Conservation (phyloP, 2,113 vertebrate genomes). For the Pitta sordida region DNA sequence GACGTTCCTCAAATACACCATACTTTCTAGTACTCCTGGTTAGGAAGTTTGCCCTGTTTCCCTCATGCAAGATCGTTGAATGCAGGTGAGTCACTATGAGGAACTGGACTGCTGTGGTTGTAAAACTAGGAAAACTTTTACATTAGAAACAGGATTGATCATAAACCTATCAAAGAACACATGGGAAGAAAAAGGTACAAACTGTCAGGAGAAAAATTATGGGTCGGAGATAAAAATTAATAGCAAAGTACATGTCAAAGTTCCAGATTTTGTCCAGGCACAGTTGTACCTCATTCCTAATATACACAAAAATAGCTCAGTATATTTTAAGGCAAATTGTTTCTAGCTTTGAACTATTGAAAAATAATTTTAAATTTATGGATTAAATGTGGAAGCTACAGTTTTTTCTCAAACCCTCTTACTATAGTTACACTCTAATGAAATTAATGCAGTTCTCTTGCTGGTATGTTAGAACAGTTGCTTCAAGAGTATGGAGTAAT, state of each 20-base stretch:
- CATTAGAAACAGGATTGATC: neutral
- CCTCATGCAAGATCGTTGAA: neutral
- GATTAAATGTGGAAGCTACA: neutral
- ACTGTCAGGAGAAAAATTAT: slow-evolving; percentile 25
- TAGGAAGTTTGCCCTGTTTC: neutral
- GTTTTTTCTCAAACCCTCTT: neutral
- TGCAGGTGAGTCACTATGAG: neutral
- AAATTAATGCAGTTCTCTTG: neutral
- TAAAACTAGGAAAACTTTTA: neutral
- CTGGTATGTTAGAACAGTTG: neutral
- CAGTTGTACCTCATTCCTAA: slow-evolving; percentile 17
- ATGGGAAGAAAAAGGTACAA: neutral
- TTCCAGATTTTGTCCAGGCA: slow-evolving; percentile 4
- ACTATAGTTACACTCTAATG: neutral
- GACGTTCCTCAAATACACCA: neutral
- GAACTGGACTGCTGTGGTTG: neutral
- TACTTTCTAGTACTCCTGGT: neutral
- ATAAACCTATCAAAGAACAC: slow-evolving; percentile 19
- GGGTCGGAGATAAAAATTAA: slow-evolving; percentile 36
- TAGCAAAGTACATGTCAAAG: neutral
- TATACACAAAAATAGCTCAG: slow-evolving; percentile 14
- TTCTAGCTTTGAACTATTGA: slow-evolving; percentile 32
- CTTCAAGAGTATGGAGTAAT: neutral
- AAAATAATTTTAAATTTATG: slow-evolving; percentile 26
- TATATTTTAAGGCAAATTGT: neutral